Percentiles rank a stretch among this genome's conserved stretches.
phyloP scores from a whole-genome alignment of 2,888 invertebrate species.

The Lysandra bellargus region DNA sequence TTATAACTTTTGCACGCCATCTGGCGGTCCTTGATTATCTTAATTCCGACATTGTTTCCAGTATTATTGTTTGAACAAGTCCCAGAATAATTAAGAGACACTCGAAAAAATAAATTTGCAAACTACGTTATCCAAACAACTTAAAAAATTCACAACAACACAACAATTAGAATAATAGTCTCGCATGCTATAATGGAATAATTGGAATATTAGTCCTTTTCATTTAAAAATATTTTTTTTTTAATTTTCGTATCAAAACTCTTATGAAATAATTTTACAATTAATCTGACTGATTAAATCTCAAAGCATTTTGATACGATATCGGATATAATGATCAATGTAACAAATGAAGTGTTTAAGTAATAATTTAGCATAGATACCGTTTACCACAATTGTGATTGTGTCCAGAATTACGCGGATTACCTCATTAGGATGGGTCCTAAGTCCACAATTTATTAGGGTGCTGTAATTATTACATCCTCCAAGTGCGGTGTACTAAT shows the following conservation, averaged over 20 bases:
- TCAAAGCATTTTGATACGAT: no score
- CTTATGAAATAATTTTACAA: no score
- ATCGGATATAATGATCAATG: background rate
- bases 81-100: background rate
- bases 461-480: constrained; percentile 31
- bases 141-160: no score
- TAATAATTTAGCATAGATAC: constrained; percentile 30
- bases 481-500: constrained; percentile 25
- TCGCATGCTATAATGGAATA: no score
- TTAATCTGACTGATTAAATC: no score
- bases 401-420: constrained; percentile 42
- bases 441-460: constrained; percentile 43
- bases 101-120: background rate
- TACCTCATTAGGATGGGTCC: constrained; percentile 46
- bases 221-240: no score
- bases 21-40: constrained; percentile 62
- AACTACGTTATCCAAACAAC: background rate
- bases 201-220: no score
- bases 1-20: constrained; percentile 63
- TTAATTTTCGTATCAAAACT: no score
- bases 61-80: constrained; percentile 18
- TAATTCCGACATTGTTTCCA: constrained; percentile 17
- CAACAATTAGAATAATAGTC: no score
- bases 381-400: constrained; percentile 28
- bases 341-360: background rate